Percentiles rank a stretch among this genome's conserved stretches.
phyloP scores from a whole-genome alignment of 1,140 invertebrate genomes.

The Drosophila quadrilineata region DNA sequence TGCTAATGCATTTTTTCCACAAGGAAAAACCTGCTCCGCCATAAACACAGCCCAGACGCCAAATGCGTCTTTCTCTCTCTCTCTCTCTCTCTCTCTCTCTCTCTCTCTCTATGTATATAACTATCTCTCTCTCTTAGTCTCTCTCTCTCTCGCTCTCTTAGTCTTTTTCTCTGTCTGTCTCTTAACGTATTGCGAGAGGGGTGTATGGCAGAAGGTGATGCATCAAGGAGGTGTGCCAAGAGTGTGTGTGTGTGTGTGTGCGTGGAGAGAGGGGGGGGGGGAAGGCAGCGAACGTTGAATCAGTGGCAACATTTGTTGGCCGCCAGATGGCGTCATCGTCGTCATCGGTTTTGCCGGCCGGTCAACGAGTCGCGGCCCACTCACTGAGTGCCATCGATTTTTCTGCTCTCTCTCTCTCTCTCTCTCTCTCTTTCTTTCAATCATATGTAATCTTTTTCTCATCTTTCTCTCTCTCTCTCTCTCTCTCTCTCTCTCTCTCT shows the following conservation, averaged over 20 bases:
- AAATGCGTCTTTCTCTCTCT: too few species aligned
- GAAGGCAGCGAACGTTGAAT: conserved; percentile 31
- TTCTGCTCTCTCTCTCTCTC: conserved; percentile 8
- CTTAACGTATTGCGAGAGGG: not conserved
- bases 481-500: not conserved
- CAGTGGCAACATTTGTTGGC: conserved; percentile 49
- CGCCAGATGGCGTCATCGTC: conserved; percentile 65
- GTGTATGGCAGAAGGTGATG: not conserved
- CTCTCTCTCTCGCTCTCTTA: too few species aligned
- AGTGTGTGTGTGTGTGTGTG: too few species aligned
- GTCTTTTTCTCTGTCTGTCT: too few species aligned
- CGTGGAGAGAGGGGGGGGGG: not conserved
- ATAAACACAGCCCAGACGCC: conserved; percentile 49
- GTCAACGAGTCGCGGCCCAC: conserved; percentile 18
- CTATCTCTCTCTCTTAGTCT: too few species aligned
- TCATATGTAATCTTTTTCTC: not conserved
- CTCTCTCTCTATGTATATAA: too few species aligned
- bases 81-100: too few species aligned
- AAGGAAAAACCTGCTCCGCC: conserved; percentile 60
- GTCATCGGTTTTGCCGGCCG: conserved; percentile 42
- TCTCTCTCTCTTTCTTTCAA: not conserved
- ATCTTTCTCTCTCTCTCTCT: not conserved
- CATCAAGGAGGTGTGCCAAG: not conserved
- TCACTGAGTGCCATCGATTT: conserved; percentile 54
- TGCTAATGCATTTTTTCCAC: conserved; percentile 71